Conservation (phyloP, 1,140 invertebrate species). For the Chironomus striatipennis region DNA sequence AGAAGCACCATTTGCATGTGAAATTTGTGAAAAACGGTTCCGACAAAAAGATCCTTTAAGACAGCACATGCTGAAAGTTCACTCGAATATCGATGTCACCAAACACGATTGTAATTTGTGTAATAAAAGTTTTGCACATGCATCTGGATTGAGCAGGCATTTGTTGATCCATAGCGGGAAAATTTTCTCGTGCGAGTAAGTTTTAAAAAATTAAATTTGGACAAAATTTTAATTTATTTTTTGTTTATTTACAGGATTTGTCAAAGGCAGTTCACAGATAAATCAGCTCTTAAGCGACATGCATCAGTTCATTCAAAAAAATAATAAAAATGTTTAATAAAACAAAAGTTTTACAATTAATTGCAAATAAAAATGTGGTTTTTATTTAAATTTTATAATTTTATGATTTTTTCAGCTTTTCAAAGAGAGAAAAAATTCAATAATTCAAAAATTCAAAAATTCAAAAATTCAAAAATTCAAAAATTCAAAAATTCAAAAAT, state of each 20-base stretch:
- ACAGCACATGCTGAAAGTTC: neutral
- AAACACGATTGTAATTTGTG: neutral
- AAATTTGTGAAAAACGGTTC: neutral
- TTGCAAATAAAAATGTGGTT: no score
- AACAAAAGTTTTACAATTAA: no score
- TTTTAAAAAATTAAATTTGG: neutral
- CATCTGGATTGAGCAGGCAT: neutral
- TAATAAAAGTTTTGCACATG: neutral
- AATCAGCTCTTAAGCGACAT: neutral
- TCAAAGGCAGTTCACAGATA: neutral
- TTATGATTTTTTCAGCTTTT: no score
- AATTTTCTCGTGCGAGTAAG: neutral
- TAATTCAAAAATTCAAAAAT: no score
- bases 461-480: no score
- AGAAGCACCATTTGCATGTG: neutral
- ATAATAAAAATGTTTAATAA: no score
- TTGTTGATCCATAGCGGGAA: neutral
- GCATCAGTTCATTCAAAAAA: neutral
- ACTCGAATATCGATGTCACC: neutral
- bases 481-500: no score
- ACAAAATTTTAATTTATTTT: no score
- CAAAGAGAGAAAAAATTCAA: no score
- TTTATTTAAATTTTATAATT: no score
- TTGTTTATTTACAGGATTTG: neutral
- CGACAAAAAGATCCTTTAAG: conserved; percentile 6